Evolutionary conservation across 2,888 invertebrate species (phyloP).

Genomic region (Lasius platythorax): DNA sequence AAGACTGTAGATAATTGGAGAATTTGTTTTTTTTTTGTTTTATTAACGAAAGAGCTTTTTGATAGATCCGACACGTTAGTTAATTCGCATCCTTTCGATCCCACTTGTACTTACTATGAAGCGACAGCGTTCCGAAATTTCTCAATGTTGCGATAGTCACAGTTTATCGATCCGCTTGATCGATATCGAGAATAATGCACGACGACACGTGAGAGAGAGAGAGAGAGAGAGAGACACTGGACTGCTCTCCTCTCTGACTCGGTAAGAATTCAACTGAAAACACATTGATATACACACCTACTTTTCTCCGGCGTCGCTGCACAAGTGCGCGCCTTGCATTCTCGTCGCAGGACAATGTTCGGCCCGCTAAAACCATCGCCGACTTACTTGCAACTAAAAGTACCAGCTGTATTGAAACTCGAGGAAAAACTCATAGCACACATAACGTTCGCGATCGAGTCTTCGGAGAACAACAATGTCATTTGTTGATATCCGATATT

Average conservation of each 20-base stretch:
- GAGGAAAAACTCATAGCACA: background rate
- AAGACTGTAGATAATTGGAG: background rate
- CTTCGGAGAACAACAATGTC: background rate
- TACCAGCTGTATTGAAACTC: constrained; percentile 2
- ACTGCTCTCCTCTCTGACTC: constrained; percentile 73
- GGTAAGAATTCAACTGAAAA: constrained; percentile 77
- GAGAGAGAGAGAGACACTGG: background rate
- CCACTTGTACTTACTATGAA: background rate
- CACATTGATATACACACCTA: constrained; percentile 75
- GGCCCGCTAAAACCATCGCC: constrained; percentile 17
- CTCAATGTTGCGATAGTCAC: background rate
- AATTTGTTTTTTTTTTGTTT: background rate
- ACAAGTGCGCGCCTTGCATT: constrained; percentile 51
- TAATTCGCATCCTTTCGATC: background rate
- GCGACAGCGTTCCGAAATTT: background rate
- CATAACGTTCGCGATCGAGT: constrained; percentile 5
- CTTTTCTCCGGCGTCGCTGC: constrained; percentile 72
- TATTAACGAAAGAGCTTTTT: background rate
- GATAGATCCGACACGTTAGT: background rate
- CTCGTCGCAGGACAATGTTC: constrained; percentile 44
- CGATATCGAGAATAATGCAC: constrained; percentile 59
- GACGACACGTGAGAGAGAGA: background rate
- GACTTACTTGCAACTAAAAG: background rate
- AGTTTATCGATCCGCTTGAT: background rate
- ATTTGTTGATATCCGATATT: constrained; percentile 11